phyloP scores from a whole-genome alignment of 2,888 invertebrate genomes.

The Epinotia bilunana region DNA sequence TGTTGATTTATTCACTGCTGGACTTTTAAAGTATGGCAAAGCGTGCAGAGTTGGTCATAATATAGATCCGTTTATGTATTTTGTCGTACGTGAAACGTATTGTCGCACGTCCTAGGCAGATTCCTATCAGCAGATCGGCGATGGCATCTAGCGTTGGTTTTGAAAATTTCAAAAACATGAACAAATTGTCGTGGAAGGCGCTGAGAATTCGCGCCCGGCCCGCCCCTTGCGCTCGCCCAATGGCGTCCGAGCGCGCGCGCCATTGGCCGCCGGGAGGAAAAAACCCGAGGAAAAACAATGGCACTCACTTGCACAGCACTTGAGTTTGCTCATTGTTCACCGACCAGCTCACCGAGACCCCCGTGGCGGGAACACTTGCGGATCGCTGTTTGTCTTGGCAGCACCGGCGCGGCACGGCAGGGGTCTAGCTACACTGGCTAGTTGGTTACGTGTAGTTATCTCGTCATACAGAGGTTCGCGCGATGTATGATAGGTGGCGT shows the following conservation, averaged over 20 bases:
- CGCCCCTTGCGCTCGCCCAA: constrained; percentile 69
- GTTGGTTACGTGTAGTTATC: constrained; percentile 21
- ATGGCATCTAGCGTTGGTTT: constrained; percentile 48
- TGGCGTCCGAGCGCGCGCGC: constrained; percentile 57
- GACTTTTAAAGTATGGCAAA: background rate
- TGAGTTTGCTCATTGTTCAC: constrained; percentile 60
- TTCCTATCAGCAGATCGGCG: constrained; percentile 32
- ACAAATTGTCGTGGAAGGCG: constrained; percentile 61
- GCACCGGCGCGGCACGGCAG: constrained; percentile 8
- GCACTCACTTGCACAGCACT: constrained; percentile 69
- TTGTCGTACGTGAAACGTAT: background rate
- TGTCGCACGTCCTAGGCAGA: constrained; percentile 8
- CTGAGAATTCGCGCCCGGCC: constrained; percentile 61
- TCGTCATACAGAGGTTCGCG: constrained; percentile 27
- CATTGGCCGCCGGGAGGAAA: constrained; percentile 69
- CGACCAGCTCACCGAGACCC: constrained; percentile 53
- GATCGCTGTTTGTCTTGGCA: constrained; percentile 6
- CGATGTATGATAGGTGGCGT: constrained; percentile 41
- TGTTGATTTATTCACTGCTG: background rate
- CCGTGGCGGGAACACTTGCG: constrained; percentile 19
- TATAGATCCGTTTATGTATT: background rate
- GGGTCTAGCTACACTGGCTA: constrained; percentile 15
- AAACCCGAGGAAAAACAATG: constrained; percentile 78
- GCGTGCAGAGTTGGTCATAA: background rate
- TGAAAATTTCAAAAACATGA: constrained; percentile 65